phyloP scores from a whole-genome alignment of 1,140 invertebrate genomes.

The Aphelenchoides fujianensis region DNA sequence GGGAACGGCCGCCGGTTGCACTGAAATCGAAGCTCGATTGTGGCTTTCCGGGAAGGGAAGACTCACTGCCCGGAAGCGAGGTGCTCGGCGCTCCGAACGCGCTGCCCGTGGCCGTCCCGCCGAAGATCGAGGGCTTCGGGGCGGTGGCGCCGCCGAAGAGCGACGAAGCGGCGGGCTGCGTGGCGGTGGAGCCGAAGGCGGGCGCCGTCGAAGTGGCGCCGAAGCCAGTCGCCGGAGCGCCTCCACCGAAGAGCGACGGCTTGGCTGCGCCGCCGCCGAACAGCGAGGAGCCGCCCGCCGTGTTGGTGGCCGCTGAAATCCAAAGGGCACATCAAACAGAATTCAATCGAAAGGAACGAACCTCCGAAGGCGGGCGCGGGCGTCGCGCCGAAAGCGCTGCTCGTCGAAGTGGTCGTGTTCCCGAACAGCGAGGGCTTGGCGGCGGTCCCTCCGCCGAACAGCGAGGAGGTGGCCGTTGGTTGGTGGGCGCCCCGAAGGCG shows the following conservation, averaged over 20 bases:
- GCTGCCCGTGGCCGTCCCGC: not conserved
- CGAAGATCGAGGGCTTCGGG: not conserved
- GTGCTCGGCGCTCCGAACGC: not conserved
- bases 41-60: too few species aligned
- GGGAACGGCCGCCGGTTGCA: constrained; percentile 16
- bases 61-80: not conserved
- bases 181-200: not conserved
- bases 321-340: too few species aligned
- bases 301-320: too few species aligned
- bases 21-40: too few species aligned
- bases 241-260: not conserved
- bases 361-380: too few species aligned
- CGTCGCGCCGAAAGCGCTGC: too few species aligned
- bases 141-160: not conserved
- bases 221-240: too few species aligned
- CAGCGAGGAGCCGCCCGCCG: not conserved
- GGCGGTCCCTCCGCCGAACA: not conserved
- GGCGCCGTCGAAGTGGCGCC: not conserved
- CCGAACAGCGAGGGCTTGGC: not conserved
- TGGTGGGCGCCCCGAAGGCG: too few species aligned
- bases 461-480: too few species aligned
- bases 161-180: not conserved
- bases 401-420: too few species aligned
- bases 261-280: not conserved
- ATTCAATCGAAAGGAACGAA: too few species aligned